Evolutionary conservation across 2,888 invertebrate genomes (phyloP).

Genomic region (Nephrocerus scutellatus): DNA sequence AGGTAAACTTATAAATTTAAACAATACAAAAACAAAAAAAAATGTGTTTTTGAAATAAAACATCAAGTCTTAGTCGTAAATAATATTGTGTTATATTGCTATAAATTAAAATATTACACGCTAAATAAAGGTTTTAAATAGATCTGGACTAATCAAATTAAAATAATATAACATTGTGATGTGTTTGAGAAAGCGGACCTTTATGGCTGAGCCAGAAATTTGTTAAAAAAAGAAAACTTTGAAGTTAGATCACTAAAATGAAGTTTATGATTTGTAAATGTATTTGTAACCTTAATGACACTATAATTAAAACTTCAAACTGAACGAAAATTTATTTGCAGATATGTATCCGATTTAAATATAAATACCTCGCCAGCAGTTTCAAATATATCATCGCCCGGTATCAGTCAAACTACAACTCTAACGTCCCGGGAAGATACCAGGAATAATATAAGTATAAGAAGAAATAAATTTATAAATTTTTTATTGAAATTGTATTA

Average conservation of each 20-base stretch:
- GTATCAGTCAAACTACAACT: slow-evolving; percentile 23
- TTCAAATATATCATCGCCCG: slow-evolving; percentile 28
- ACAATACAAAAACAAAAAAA: neutral
- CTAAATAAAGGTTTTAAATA: no score
- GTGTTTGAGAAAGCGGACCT: no score
- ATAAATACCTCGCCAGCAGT: slow-evolving; percentile 28
- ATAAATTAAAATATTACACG: no score
- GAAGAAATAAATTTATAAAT: neutral
- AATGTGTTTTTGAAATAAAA: no score
- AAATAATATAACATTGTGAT: no score
- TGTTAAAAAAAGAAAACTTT: no score
- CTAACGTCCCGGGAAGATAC: slow-evolving; percentile 23
- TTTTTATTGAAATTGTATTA: neutral
- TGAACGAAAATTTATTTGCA: slow-evolving; percentile 17
- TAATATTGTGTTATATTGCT: no score
- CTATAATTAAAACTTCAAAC: no score
- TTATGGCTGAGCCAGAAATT: no score
- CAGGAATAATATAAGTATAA: slow-evolving; percentile 24
- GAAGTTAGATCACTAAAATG: neutral
- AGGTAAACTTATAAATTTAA: slow-evolving; percentile 20
- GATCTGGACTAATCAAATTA: no score
- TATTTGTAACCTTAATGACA: slow-evolving; percentile 5
- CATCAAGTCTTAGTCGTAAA: no score
- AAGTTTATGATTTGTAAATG: slow-evolving; percentile 2
- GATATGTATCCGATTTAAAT: slow-evolving; percentile 29